Evolutionary conservation across 92 coral and sea anemone species (phyloP).

Genomic region (Scolanthus callimorphus): DNA sequence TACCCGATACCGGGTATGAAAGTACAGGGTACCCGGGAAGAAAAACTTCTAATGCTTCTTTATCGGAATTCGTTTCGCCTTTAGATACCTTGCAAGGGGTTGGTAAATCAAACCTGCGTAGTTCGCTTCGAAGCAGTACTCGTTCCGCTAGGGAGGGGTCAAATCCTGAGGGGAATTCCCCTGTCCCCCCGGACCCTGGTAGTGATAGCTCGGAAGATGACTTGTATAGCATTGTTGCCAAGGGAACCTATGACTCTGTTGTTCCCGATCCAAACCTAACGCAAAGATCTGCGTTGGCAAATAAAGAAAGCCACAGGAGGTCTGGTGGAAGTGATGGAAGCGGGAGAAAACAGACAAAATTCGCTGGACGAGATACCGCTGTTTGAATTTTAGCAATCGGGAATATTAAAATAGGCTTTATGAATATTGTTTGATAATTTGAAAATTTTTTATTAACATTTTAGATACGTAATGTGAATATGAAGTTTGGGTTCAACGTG

Average conservation of each 20-base stretch:
- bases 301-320: conserved; percentile 7
- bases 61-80: conserved; percentile 81
- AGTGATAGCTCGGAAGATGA: conserved; percentile 91
- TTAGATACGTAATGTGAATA: background rate
- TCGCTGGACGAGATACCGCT: conserved; percentile 21
- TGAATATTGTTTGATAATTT: background rate
- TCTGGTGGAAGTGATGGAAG: conserved; percentile 15
- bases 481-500: too few relatives aligned
- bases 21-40: too few relatives aligned
- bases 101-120: conserved; percentile 16
- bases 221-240: conserved; percentile 91
- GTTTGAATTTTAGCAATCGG: conserved; percentile 6
- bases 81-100: too few relatives aligned
- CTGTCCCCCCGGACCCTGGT: conserved; percentile 79
- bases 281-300: conserved; percentile 8
- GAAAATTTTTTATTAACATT: background rate
- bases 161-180: conserved; percentile 11
- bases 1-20: conserved; percentile 4
- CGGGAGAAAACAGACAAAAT: conserved; percentile 8
- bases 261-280: conserved; percentile 60
- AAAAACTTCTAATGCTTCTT: too few relatives aligned
- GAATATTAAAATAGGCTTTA: background rate
- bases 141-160: conserved; percentile 8
- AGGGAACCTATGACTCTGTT: conserved; percentile 73
- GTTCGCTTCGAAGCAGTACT: conserved; percentile 12